Evolutionary conservation across 2,797 vertebrate genomes (phyloP).

Genomic region (Sciaenops ocellatus): DNA sequence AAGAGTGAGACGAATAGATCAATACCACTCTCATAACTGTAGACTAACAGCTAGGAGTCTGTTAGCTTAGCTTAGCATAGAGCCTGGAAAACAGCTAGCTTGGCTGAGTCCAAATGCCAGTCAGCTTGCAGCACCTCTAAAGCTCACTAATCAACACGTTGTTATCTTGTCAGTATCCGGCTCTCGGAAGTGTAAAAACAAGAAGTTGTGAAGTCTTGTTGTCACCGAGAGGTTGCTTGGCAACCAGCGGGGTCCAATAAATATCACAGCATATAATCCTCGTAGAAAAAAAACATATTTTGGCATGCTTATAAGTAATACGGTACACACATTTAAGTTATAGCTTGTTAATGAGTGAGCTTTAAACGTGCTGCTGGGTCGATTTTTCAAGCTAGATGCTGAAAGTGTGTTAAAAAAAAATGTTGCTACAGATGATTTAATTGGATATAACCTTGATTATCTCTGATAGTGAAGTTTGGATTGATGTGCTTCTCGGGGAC

Average conservation of each 20-base stretch:
- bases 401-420: no score
- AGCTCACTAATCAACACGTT: neutral
- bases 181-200: neutral
- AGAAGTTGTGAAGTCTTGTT: neutral
- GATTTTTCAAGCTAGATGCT: neutral
- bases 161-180: neutral
- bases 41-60: no score
- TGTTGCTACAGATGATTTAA: neutral
- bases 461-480: constrained; percentile 90
- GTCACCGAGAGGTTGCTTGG: neutral
- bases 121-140: no score
- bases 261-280: neutral
- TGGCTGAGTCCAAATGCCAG: neutral
- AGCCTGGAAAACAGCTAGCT: neutral
- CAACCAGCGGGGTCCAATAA: neutral
- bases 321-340: no score
- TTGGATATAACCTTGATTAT: constrained; percentile 90
- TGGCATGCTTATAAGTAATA: neutral
- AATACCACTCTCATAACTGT: neutral
- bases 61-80: neutral
- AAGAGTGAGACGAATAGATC: neutral
- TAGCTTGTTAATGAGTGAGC: neutral
- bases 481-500: constrained; percentile 85
- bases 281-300: neutral
- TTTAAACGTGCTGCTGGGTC: neutral